Percentiles rank a stretch among this genome's conserved stretches.
phyloP scores from a whole-genome alignment of 53 echinoderm and acorn worm species.

The Hippasteria phrygiana region DNA sequence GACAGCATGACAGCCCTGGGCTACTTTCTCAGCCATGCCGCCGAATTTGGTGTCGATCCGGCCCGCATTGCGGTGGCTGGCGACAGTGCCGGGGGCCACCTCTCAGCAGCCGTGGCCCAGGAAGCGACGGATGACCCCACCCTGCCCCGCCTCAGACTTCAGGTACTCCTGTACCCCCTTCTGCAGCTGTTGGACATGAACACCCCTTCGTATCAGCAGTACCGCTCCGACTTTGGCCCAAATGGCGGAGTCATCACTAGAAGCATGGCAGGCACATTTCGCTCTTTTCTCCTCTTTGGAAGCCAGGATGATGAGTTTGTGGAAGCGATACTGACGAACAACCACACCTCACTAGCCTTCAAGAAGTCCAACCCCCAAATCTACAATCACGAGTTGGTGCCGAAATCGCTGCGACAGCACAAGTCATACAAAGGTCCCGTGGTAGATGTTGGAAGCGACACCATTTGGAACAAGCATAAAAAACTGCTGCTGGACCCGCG shows the following conservation, averaged over 20 bases:
- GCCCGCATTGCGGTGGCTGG: slow-evolving; percentile 76
- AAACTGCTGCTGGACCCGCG: slow-evolving; percentile 70
- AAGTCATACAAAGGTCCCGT: slow-evolving; percentile 39
- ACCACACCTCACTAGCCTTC: slow-evolving; percentile 62
- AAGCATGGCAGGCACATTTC: slow-evolving; percentile 47
- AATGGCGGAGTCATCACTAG: slow-evolving; percentile 64
- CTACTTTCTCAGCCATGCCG: slow-evolving; percentile 76
- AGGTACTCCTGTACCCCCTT: slow-evolving; percentile 80
- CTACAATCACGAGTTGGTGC: slow-evolving; percentile 28
- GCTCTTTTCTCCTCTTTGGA: slow-evolving; percentile 70
- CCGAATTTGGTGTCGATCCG: slow-evolving; percentile 70
- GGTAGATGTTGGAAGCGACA: slow-evolving; percentile 53
- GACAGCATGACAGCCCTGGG: slow-evolving; percentile 69
- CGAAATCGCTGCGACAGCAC: slow-evolving; percentile 3
- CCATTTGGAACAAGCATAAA: slow-evolving; percentile 65
- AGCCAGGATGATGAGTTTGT: slow-evolving; percentile 60
- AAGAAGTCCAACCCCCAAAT: slow-evolving; percentile 37
- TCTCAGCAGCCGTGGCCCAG: slow-evolving; percentile 75
- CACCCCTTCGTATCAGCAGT: slow-evolving; percentile 82
- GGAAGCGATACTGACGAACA: slow-evolving; percentile 60
- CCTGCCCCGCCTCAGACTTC: slow-evolving; percentile 73
- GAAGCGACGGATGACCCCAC: slow-evolving; percentile 44
- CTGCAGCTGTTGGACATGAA: slow-evolving; percentile 77
- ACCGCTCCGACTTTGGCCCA: slow-evolving; percentile 67
- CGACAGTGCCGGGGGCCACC: slow-evolving; percentile 87